Evolutionary conservation across 1,140 invertebrate genomes (phyloP).

Genomic region (Papilio xuthus): DNA sequence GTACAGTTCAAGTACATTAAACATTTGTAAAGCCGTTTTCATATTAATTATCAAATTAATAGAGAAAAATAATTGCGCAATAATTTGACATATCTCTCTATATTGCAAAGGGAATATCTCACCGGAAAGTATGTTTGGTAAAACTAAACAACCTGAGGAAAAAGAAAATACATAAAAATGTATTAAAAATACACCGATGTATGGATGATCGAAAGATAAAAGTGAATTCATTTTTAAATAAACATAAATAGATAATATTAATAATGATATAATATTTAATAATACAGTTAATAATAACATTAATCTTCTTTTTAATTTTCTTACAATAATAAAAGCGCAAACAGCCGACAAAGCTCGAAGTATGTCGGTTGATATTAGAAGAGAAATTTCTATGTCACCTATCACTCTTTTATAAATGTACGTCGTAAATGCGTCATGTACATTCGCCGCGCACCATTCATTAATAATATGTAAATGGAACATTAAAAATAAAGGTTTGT

Average conservation of each 20-base stretch:
- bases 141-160: neutral
- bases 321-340: slow-evolving; percentile 36
- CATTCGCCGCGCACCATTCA: slow-evolving; percentile 40
- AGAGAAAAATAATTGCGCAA: slow-evolving; percentile 5
- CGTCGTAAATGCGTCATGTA: slow-evolving; percentile 29
- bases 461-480: slow-evolving; percentile 38
- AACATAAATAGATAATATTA: slow-evolving; percentile 33
- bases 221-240: slow-evolving; percentile 32
- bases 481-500: slow-evolving; percentile 45
- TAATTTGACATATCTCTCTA: slow-evolving; percentile 11
- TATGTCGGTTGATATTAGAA: neutral
- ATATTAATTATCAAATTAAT: neutral
- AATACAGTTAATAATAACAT: slow-evolving; percentile 35
- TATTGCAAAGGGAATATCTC: slow-evolving; percentile 46
- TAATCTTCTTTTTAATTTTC: slow-evolving; percentile 40
- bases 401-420: slow-evolving; percentile 23
- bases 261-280: slow-evolving; percentile 35
- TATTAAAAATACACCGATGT: slow-evolving; percentile 38
- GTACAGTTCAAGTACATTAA: neutral
- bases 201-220: slow-evolving; percentile 38
- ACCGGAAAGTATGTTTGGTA: slow-evolving; percentile 41
- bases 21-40: neutral
- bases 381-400: neutral
- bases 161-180: slow-evolving; percentile 41
- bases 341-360: neutral